Evolutionary conservation across 2,888 invertebrate species (phyloP).

Genomic region (Nebria brevicollis): DNA sequence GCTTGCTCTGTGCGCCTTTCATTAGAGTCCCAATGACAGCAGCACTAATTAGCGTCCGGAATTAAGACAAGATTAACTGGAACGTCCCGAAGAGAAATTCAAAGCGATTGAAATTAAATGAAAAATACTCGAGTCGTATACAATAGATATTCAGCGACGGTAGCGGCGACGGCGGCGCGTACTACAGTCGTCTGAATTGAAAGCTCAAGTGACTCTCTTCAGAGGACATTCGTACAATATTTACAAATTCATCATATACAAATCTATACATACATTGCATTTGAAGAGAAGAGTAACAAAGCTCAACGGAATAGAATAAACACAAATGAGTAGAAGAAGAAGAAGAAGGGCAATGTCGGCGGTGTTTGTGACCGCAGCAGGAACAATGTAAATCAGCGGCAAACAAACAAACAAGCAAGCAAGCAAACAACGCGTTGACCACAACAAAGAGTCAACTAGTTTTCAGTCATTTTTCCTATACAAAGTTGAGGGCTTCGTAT

Average conservation of each 20-base stretch:
- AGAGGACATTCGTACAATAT: too few relatives aligned
- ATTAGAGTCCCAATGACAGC: background rate
- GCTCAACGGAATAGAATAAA: too few relatives aligned
- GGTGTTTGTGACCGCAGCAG: too few relatives aligned
- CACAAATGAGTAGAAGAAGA: too few relatives aligned
- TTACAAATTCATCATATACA: too few relatives aligned
- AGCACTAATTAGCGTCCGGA: background rate
- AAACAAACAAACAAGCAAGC: background rate
- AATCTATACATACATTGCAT: too few relatives aligned
- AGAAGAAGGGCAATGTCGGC: background rate
- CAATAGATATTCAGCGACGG: too few relatives aligned
- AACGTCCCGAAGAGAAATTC: background rate
- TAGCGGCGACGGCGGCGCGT: too few relatives aligned
- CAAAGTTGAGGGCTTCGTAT: background rate
- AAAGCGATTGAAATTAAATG: background rate
- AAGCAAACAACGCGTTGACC: background rate
- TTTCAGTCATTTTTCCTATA: too few relatives aligned
- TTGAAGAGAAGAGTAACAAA: too few relatives aligned
- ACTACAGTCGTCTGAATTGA: too few relatives aligned
- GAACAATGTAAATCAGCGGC: background rate
- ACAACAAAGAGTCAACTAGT: background rate
- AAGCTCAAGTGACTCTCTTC: too few relatives aligned
- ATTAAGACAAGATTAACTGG: background rate
- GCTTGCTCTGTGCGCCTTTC: background rate
- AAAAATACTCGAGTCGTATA: background rate